Conservation (phyloP, 2,113 vertebrate genomes). For the Hystrix brachyura region DNA sequence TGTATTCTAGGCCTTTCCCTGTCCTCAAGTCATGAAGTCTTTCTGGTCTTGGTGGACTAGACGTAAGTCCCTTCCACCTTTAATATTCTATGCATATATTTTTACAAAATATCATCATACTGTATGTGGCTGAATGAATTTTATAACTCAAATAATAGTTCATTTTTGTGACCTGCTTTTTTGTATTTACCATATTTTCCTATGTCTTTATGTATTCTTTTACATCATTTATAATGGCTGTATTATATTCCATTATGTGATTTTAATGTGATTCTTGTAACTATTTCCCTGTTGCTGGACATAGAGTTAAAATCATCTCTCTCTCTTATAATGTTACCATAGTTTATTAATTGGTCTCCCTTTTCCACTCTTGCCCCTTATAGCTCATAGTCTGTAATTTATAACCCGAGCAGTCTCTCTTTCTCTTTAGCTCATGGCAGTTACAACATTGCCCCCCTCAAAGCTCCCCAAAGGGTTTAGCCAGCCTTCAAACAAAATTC, state of each 20-base stretch:
- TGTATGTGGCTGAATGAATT: neutral
- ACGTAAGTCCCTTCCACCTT: neutral
- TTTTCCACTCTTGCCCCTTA: neutral
- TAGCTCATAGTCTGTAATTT: neutral
- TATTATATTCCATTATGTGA: neutral
- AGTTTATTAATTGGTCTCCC: neutral
- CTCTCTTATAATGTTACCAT: neutral
- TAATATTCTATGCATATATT: constrained; percentile 1
- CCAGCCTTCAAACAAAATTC: neutral
- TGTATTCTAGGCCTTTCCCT: neutral
- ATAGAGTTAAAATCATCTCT: neutral
- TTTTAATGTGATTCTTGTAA: neutral
- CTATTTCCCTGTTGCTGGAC: neutral
- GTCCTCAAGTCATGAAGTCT: constrained; percentile 11
- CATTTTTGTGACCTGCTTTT: constrained; percentile 38
- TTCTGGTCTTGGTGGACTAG: constrained; percentile 16
- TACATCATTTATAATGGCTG: neutral
- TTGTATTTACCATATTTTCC: constrained; percentile 41
- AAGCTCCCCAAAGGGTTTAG: neutral
- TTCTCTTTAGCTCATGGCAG: neutral
- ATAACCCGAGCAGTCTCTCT: neutral
- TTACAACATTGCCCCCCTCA: neutral
- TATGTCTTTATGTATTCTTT: constrained; percentile 29
- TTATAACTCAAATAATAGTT: constrained; percentile 36
- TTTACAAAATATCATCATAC: constrained; percentile 5